Conservation (phyloP, 2,888 invertebrate genomes). For the Strigamia transsilvanica region DNA sequence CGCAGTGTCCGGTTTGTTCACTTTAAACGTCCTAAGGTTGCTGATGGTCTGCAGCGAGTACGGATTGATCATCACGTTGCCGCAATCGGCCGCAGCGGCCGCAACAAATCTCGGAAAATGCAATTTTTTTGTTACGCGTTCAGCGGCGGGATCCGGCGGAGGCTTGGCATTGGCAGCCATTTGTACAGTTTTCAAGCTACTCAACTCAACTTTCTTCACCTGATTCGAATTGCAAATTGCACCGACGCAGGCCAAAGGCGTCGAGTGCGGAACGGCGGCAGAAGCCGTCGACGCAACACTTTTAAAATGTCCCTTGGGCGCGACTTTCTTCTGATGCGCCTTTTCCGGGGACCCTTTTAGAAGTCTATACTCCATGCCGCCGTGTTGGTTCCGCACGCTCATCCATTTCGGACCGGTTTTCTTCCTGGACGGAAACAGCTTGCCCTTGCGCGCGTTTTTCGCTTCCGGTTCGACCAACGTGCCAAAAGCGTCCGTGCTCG, state of each 20-base stretch:
- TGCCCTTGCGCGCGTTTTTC: not conserved
- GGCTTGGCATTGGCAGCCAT: not conserved
- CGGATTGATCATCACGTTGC: not conserved
- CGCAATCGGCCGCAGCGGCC: not conserved
- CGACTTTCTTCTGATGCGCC: not conserved
- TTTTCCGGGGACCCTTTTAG: not conserved
- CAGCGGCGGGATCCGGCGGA: not conserved
- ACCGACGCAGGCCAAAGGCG: not conserved
- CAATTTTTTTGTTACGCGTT: not conserved
- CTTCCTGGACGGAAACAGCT: slow-evolving; percentile 13
- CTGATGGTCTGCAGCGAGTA: not conserved
- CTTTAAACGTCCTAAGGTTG: slow-evolving; percentile 6
- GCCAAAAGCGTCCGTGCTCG: not conserved
- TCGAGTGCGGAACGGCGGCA: not conserved
- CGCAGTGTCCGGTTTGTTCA: not conserved
- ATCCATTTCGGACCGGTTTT: slow-evolving; percentile 58
- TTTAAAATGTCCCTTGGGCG: not conserved
- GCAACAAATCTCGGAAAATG: not conserved
- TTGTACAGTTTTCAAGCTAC: not conserved
- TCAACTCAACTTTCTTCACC: not conserved
- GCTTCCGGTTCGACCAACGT: not conserved
- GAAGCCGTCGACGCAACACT: not conserved
- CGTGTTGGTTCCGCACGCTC: slow-evolving; percentile 63
- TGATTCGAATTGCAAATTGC: not conserved
- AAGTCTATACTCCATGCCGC: slow-evolving; percentile 60